Conservation (phyloP, 2,797 vertebrate species). For the Chanos chanos region DNA sequence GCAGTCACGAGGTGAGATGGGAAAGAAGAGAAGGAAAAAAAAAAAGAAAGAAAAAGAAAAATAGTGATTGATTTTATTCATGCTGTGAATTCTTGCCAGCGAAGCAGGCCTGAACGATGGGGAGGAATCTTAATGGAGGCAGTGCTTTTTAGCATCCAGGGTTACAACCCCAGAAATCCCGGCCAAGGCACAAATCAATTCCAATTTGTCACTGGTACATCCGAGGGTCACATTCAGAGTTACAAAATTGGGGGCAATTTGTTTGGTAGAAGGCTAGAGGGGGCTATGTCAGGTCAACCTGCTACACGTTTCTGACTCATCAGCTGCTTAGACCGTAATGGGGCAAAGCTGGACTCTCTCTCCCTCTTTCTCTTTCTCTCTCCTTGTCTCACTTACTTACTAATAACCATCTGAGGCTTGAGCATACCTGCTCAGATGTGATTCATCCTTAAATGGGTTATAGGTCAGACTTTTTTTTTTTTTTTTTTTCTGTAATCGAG, state of each 20-base stretch:
- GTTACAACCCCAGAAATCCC: conserved; percentile 62
- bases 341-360: conserved; percentile 17
- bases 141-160: conserved; percentile 57
- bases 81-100: conserved; percentile 49
- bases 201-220: conserved; percentile 66
- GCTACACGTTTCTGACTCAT: conserved; percentile 50
- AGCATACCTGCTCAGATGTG: no score
- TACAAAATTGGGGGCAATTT: conserved; percentile 54
- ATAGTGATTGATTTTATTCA: conserved; percentile 54
- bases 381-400: no score
- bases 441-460: no score
- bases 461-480: no score
- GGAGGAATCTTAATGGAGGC: conserved; percentile 60
- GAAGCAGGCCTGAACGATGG: conserved; percentile 33
- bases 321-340: conserved; percentile 14
- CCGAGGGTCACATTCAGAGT: conserved; percentile 55
- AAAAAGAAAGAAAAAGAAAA: conserved; percentile 24
- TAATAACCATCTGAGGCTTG: no score
- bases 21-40: no score
- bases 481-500: no score
- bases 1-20: conserved; percentile 9
- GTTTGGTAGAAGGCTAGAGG: conserved; percentile 45
- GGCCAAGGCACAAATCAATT: conserved; percentile 67
- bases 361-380: no score
- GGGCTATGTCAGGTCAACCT: conserved; percentile 51